Percentiles rank a stretch among this genome's conserved stretches.
Evolutionary conservation across 2,888 invertebrate genomes (phyloP).

Genomic region (Dromius quadrimaculatus): DNA sequence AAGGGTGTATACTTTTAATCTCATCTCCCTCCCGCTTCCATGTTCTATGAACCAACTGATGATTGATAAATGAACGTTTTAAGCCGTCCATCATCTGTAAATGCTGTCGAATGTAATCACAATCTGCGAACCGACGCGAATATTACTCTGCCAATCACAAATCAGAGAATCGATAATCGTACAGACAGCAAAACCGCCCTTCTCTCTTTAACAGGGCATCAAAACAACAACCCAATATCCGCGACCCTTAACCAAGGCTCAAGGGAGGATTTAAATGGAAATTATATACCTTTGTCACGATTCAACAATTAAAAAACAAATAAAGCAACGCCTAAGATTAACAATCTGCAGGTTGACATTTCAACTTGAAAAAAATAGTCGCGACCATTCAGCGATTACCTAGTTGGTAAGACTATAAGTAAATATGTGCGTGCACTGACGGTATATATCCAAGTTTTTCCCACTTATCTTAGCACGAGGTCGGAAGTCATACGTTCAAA

Average conservation of each 20-base stretch:
- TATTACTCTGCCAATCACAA: constrained; percentile 47
- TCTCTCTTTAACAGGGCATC: too few relatives aligned
- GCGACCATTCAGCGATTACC: constrained; percentile 15
- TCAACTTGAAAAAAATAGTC: constrained; percentile 14
- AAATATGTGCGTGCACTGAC: constrained; percentile 3
- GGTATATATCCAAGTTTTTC: constrained; percentile 1
- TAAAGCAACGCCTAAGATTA: too few relatives aligned
- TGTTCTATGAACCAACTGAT: constrained; percentile 22
- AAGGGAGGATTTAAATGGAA: too few relatives aligned
- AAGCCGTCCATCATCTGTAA: constrained; percentile 44
- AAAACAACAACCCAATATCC: too few relatives aligned
- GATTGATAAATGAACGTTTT: constrained; percentile 48
- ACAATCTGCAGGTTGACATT: constrained; percentile 12
- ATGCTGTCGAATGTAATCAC: constrained; percentile 44
- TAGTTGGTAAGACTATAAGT: constrained; percentile 1
- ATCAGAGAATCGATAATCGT: constrained; percentile 22
- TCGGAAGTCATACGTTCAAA: constrained; percentile 31
- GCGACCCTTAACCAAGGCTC: too few relatives aligned
- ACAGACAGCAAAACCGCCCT: too few relatives aligned
- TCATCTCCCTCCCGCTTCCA: too few relatives aligned
- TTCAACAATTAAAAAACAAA: too few relatives aligned
- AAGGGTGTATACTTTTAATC: too few relatives aligned
- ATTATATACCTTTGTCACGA: too few relatives aligned
- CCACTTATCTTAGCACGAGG: constrained; percentile 13
- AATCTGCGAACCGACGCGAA: constrained; percentile 33